A percentile compares a stretch with the other conserved stretches of the same genome.
These are phyloP conservation scores for Ophioninae sp. DNA, from an alignment of 2,888 invertebrate genomes.

Conservation along the genomic window DNA sequence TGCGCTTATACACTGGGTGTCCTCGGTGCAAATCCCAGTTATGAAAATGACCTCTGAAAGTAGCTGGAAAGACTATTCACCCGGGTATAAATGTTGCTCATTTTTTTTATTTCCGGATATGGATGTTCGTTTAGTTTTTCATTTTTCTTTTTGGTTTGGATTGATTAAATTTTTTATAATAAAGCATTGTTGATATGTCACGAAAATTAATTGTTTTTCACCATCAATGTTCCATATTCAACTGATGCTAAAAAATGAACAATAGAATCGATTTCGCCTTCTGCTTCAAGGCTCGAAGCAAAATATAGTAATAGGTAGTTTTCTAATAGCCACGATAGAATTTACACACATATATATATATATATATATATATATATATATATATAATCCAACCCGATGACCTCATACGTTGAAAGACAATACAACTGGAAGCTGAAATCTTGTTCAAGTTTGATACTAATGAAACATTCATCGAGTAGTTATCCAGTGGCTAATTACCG, in stretches of 20 bases:
- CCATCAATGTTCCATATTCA: neutral
- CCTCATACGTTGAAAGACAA: neutral
- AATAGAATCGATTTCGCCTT: neutral
- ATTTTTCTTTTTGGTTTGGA: neutral
- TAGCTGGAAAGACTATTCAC: neutral
- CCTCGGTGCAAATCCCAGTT: neutral
- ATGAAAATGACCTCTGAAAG: neutral
- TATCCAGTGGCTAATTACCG: neutral
- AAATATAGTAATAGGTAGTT: neutral
- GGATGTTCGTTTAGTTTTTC: neutral
- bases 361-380: no score
- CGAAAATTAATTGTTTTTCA: neutral
- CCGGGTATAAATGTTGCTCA: neutral
- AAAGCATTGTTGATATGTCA: no score
- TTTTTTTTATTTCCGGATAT: neutral
- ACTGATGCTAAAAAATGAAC: neutral
- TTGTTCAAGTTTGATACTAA: neutral
- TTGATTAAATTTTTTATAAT: no score
- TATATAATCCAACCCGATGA: neutral
- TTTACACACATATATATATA: no score
- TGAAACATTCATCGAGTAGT: neutral
- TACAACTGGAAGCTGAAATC: neutral
- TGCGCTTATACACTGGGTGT: conserved; percentile 3
- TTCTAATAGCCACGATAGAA: neutral
- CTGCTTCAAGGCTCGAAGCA: neutral